These are phyloP conservation scores for Manis crassicaudata DNA, from an alignment of 2,797 vertebrate species.

Conservation along the genomic window DNA sequence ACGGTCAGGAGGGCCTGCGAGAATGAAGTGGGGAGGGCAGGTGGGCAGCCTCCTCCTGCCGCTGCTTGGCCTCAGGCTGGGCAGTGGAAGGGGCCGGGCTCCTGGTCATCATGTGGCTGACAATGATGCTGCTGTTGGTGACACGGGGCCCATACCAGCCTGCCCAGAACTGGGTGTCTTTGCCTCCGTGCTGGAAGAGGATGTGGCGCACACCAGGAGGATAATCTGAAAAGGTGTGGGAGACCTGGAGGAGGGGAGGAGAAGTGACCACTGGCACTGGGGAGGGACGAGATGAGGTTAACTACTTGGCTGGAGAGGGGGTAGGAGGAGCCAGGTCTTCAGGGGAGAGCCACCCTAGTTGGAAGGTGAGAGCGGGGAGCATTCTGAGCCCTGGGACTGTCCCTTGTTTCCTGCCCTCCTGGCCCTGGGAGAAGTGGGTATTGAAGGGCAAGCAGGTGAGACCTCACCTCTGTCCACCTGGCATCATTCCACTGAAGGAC, in stretches of 20 bases:
- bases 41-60: background rate
- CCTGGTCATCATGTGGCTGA: constrained; percentile 82
- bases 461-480: constrained; percentile 90
- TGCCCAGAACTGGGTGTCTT: constrained; percentile 92
- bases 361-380: background rate
- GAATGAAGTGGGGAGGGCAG: accelerated
- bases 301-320: background rate
- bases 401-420: background rate
- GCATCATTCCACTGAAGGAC: constrained; percentile 92
- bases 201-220: constrained; percentile 91
- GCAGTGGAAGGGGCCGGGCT: background rate
- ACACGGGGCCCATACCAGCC: constrained; percentile 94
- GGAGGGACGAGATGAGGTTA: background rate
- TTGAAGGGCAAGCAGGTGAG: background rate
- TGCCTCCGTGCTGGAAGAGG: constrained; percentile 91
- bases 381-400: background rate
- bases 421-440: background rate
- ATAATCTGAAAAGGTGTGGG: constrained; percentile 92
- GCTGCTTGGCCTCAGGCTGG: background rate
- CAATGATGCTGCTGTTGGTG: constrained; percentile 92
- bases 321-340: background rate
- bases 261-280: background rate
- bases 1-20: background rate
- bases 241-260: constrained; percentile 84
- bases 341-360: background rate